These are phyloP conservation scores for Bombus vancouverensis DNA, from an alignment of 1,140 invertebrate genomes.

Conservation along the genomic window DNA sequence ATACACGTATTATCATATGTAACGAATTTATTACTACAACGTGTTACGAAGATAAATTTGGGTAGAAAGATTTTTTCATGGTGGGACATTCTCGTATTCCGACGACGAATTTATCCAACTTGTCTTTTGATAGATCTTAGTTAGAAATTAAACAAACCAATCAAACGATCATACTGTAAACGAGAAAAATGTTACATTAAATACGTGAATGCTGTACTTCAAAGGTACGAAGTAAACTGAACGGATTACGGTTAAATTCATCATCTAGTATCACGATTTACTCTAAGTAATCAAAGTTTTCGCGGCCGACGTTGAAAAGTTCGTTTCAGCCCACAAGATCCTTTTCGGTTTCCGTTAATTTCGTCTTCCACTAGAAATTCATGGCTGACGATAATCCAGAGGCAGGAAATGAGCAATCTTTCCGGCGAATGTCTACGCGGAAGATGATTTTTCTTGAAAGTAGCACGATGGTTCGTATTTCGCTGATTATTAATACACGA, in stretches of 20 bases:
- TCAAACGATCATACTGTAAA: too few relatives aligned
- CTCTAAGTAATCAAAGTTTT: neutral
- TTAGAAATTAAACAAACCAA: too few relatives aligned
- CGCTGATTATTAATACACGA: constrained; percentile 59
- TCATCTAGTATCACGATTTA: neutral
- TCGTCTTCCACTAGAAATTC: constrained; percentile 32
- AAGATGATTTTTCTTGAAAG: neutral
- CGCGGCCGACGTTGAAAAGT: neutral
- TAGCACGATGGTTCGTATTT: neutral
- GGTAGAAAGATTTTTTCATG: too few relatives aligned
- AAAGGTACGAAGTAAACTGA: neutral
- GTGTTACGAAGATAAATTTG: too few relatives aligned
- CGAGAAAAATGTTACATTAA: neutral
- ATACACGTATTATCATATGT: too few relatives aligned
- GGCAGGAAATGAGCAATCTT: constrained; percentile 56
- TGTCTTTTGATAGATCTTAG: too few relatives aligned
- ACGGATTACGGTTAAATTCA: neutral
- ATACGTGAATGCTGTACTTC: neutral
- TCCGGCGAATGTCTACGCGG: constrained; percentile 2
- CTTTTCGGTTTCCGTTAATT: constrained; percentile 8
- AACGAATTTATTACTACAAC: too few relatives aligned
- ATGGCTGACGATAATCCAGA: constrained; percentile 51
- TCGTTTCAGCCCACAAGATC: neutral
- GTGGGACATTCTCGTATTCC: too few relatives aligned
- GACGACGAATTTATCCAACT: too few relatives aligned